A percentile compares a stretch with the other conserved stretches of the same genome.
Conservation (phyloP, 2,113 vertebrate genomes). For the Pagrus major region DNA sequence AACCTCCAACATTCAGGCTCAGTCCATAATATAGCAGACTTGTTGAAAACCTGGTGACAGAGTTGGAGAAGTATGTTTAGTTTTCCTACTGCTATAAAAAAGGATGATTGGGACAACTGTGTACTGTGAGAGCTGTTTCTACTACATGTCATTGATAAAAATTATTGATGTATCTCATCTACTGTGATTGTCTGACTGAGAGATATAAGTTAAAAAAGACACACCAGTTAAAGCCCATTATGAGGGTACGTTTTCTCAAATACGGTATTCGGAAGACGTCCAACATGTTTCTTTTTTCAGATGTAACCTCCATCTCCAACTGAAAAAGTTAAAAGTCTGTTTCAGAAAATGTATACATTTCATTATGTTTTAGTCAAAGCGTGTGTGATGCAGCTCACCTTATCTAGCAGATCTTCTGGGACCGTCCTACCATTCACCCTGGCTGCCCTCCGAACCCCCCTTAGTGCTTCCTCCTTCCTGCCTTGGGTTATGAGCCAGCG, state of each 20-base stretch:
- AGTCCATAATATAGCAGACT: slow-evolving; percentile 90
- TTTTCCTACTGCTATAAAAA: neutral
- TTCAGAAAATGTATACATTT: neutral
- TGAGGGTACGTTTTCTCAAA: slow-evolving; percentile 83
- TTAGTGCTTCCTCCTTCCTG: slow-evolving; percentile 84
- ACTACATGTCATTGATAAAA: neutral
- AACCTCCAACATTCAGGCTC: slow-evolving; percentile 89
- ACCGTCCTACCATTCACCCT: slow-evolving; percentile 80
- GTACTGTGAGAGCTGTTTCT: no score
- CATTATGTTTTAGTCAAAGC: neutral
- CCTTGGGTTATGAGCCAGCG: slow-evolving; percentile 89
- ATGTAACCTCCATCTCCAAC: slow-evolving; percentile 76
- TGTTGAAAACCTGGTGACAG: slow-evolving; percentile 86
- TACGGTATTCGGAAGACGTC: slow-evolving; percentile 83
- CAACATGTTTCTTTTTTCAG: slow-evolving; percentile 75
- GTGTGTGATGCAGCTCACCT: slow-evolving; percentile 76
- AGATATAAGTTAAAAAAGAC: neutral
- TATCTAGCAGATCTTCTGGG: slow-evolving; percentile 79
- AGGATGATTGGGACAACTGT: no score
- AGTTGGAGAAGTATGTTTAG: neutral
- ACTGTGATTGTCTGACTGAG: neutral
- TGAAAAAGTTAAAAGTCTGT: slow-evolving; percentile 37
- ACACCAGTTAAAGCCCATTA: slow-evolving; percentile 87
- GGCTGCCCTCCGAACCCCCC: slow-evolving; percentile 85
- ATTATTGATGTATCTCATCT: neutral